Conservation (phyloP, 2,888 invertebrate species). For the Andrena marginata region DNA sequence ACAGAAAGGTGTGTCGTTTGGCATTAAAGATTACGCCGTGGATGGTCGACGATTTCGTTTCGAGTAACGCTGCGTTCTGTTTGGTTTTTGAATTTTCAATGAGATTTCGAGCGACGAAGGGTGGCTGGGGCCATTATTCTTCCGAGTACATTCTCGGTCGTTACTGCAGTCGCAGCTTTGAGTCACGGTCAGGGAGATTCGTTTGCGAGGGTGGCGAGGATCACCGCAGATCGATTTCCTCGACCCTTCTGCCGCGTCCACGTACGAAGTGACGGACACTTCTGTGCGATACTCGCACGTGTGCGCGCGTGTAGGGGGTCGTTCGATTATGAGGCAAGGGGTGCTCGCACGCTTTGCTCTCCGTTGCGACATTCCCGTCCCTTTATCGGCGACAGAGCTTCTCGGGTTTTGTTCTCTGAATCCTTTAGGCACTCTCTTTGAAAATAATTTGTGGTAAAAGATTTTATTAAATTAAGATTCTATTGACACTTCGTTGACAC, state of each 20-base stretch:
- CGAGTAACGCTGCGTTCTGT: too few relatives aligned
- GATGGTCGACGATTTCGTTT: too few relatives aligned
- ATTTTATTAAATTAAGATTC: too few relatives aligned
- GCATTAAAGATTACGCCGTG: constrained; percentile 15
- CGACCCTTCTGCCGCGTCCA: neutral
- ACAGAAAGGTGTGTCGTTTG: constrained; percentile 61
- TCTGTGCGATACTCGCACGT: neutral
- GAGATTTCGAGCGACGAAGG: too few relatives aligned
- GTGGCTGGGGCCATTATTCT: too few relatives aligned
- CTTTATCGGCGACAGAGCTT: neutral
- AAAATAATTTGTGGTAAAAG: too few relatives aligned
- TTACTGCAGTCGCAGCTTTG: neutral
- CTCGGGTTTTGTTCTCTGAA: neutral
- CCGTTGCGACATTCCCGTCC: neutral
- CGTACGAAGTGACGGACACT: neutral
- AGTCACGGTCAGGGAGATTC: neutral
- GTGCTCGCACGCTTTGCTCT: neutral
- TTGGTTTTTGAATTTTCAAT: too few relatives aligned
- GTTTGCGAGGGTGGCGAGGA: constrained; percentile 1
- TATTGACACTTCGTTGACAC: too few relatives aligned
- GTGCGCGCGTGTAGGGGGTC: constrained; percentile 5
- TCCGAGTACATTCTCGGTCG: too few relatives aligned
- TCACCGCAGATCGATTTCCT: constrained; percentile 21
- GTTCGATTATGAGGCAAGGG: constrained; percentile 13
- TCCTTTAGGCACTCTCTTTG: neutral